Percentiles rank a stretch among this genome's conserved stretches.
phyloP scores from a whole-genome alignment of 1,140 invertebrate genomes.

The Hyles euphorbiae region DNA sequence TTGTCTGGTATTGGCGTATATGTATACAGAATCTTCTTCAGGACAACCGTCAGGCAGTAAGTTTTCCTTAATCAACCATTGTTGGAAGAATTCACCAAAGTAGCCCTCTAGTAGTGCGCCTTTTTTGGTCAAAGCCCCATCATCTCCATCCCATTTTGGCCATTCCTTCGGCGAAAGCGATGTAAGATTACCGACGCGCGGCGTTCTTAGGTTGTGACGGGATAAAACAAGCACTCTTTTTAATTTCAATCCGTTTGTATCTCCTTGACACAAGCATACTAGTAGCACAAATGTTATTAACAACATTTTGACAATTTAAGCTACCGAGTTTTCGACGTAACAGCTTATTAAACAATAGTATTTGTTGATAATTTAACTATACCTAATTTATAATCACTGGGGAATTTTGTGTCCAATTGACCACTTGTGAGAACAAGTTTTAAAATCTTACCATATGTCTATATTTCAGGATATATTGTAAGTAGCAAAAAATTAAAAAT shows the following conservation, averaged over 20 bases:
- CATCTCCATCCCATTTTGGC: slow-evolving; percentile 11
- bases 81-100: slow-evolving; percentile 13
- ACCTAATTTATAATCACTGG: too few species aligned
- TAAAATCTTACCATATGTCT: too few species aligned
- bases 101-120: slow-evolving; percentile 10
- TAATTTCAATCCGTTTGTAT: slow-evolving; percentile 6
- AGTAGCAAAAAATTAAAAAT: too few species aligned
- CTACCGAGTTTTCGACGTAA: too few species aligned
- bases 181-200: slow-evolving; percentile 24
- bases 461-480: too few species aligned
- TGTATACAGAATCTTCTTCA: slow-evolving; percentile 23
- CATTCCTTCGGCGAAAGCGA: slow-evolving; percentile 6
- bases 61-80: slow-evolving; percentile 22
- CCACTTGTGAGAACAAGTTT: too few species aligned
- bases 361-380: too few species aligned
- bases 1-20: slow-evolving; percentile 50
- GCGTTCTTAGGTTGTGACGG: slow-evolving; percentile 58
- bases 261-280: too few species aligned
- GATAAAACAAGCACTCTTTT: slow-evolving; percentile 54
- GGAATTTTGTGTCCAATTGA: too few species aligned
- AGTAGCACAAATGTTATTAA: too few species aligned
- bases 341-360: too few species aligned
- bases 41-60: slow-evolving; percentile 39
- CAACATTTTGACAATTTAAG: too few species aligned
- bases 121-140: slow-evolving; percentile 10